phyloP scores from a whole-genome alignment of 2,888 invertebrate species.

The Leptinotarsa peninsularis region DNA sequence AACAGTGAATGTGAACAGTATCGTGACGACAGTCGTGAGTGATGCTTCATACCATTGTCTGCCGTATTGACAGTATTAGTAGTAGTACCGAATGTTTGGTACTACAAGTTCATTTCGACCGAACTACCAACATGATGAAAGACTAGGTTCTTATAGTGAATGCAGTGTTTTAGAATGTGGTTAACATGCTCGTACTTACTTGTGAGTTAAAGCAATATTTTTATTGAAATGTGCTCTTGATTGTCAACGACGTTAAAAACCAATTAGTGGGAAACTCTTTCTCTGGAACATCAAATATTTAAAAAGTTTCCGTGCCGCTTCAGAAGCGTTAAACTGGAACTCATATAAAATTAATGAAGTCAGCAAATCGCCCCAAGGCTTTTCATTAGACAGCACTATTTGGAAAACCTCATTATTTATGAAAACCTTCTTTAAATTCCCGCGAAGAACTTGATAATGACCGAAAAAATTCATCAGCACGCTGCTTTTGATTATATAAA shows the following conservation, averaged over 20 bases:
- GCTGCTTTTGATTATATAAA: constrained; percentile 39
- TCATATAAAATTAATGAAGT: constrained; percentile 22
- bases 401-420: constrained; percentile 39
- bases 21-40: too few species aligned
- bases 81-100: too few species aligned
- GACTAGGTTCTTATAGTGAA: too few species aligned
- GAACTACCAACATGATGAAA: too few species aligned
- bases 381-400: constrained; percentile 37
- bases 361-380: constrained; percentile 27
- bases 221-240: not conserved
- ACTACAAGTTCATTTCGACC: too few species aligned
- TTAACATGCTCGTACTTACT: too few species aligned
- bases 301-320: constrained; percentile 14
- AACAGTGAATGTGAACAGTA: too few species aligned
- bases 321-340: constrained; percentile 19
- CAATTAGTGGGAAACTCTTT: constrained; percentile 16
- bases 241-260: constrained; percentile 7
- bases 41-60: too few species aligned
- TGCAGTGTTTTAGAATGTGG: too few species aligned
- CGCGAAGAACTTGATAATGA: constrained; percentile 36
- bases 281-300: not conserved
- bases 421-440: constrained; percentile 36
- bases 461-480: constrained; percentile 30
- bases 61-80: too few species aligned
- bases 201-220: not conserved